Evolutionary conservation across 2,888 invertebrate species (phyloP), one percentile per base, ranked within the genome.

Genomic region (Eupithecia vulgata): DNA sequence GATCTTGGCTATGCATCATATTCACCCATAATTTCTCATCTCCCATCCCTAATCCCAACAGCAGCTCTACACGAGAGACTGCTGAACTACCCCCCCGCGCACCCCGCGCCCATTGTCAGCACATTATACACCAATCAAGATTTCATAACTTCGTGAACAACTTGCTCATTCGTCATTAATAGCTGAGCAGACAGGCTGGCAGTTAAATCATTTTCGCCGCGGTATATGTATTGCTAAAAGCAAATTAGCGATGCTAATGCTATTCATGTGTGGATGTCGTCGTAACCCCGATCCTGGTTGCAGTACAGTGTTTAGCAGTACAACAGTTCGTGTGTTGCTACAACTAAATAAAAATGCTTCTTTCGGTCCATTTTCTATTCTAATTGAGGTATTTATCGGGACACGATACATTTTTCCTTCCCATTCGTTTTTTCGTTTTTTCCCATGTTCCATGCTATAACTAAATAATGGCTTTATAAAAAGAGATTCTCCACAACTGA

Each of bases 231-330:
- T 82, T 79, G 81, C 80, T 81, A 75, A 81, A 80, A 80, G 82
- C 79, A 85, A 81, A 85, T 86, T 84, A 85, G 83, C 83, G 84
- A 81, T 86, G 84, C 82, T 85, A 84, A 86, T 84, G 79, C 77
- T 78, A 83, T 84, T 85, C 84, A 84, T 85, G 81, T 80, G 81
- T 80, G 76, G 78, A 67, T 68, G 52, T 40, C 34, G 71, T 34
- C 70, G 68, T 65, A 59, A 61, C 71, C 59, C 65, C 65, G 12
- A 12, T 1, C 6, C 17, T 30, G 17, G 68, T 6, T 30, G 42
- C 25, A 68, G 73, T 65, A 35, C 1, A 59, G 5, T 0, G 4
- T 21, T 2, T 5, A 5, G 40, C 65, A 12, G 65, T 65, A 40
- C 10, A 8, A 17, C 37, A 37, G 37, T 34, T 15, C 13, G 25